Conservation (phyloP, 2,113 vertebrate species). For the Grus americana region DNA sequence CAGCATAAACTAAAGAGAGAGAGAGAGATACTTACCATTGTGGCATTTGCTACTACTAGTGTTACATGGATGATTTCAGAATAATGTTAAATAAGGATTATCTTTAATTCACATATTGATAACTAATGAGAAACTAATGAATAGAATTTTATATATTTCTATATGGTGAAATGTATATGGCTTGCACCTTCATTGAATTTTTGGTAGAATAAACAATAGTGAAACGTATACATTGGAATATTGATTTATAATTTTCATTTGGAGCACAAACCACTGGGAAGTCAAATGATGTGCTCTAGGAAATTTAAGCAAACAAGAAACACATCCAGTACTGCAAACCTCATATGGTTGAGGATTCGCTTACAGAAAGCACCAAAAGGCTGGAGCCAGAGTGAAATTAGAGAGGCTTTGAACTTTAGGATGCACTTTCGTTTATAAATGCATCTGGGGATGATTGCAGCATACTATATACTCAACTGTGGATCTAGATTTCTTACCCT, state of each 20-base stretch:
- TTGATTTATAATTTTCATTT: constrained; percentile 29
- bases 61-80: background rate
- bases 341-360: background rate
- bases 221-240: constrained; percentile 30
- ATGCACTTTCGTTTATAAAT: background rate
- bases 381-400: background rate
- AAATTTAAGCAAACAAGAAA: background rate
- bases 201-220: constrained; percentile 59
- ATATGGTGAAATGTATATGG: constrained; percentile 44
- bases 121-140: background rate
- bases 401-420: background rate
- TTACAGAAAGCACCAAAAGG: background rate
- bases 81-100: constrained; percentile 10
- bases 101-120: constrained; percentile 26
- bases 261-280: background rate
- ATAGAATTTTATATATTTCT: constrained; percentile 51
- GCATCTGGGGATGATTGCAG: background rate
- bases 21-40: background rate
- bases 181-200: constrained; percentile 28
- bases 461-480: background rate
- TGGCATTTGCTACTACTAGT: constrained; percentile 12
- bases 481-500: background rate
- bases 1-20: background rate
- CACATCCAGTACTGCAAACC: background rate
- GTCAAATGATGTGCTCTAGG: background rate